Base-by-base conservation (phyloP, 2,888 invertebrate genomes). In the Philereme vetulata region DNA sequence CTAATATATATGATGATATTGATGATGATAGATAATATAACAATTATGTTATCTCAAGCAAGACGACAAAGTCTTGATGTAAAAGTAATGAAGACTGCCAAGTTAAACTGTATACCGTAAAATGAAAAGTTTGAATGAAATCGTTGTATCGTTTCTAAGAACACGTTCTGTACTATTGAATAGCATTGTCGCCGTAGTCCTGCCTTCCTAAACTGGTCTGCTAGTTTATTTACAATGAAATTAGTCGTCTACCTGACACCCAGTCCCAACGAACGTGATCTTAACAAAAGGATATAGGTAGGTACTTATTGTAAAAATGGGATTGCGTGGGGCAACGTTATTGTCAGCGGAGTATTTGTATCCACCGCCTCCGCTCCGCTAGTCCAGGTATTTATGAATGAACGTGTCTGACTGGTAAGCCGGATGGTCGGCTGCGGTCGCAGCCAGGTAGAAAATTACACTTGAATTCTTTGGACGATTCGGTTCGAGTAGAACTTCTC, bases 401-500 rank as follows among this genome's bases (percentile, higher is more conserved):
- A 90, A 92, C 90, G 90, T 89, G 91, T 84, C 85, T 85, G 82
- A 76, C 81, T 71, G 81, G 82, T 82, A 82, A 82, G 81, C 78
- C 82, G 83, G 83, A 82, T 82, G 82, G 78, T 85, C 81, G 81
- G 80, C 76, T 80, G 85, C 84, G 84, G 83, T 81, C 82, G 83
- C 81, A 80, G 83, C 82, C 92, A 92, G 92, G 92, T 92, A 92
- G 85, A 88, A 88, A 89, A 90, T 88, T 89, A 87, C 84, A 85
- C 88, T 90, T 88, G 83, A 90, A 91, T 92, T 90, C 88, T 89
- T 92, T 90, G 83, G 86, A 88, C 85, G 85, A 77, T 83, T 85
- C 82, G 76, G 78, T 80, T 85, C 78, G 88, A 88, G 86, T 86
- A 85, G 86, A 81, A 85, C 82, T 86, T 84, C 87, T 86, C 86